Evolutionary conservation across 1,140 invertebrate genomes (phyloP), one percentile per base, ranked within the genome.

Genomic region (Andricus grossulariae): DNA sequence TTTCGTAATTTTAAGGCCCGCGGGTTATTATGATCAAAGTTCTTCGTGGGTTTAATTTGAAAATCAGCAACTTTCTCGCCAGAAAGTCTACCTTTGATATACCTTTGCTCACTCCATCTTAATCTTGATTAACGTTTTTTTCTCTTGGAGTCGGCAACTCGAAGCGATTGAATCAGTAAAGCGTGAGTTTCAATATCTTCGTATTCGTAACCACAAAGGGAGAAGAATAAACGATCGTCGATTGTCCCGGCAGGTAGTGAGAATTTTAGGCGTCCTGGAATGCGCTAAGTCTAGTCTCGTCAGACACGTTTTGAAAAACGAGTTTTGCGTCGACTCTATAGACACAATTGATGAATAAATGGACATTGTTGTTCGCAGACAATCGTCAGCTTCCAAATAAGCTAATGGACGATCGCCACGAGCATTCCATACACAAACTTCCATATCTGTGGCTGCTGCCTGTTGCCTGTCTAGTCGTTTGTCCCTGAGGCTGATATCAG

Each of bases 111-210:
- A n/a, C 18, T n/a, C n/a, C n/a, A 6, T 16, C 21, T 66, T n/a
- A 16, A 32, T 25, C 57, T 60, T 13, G 57, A 32, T 60, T 25
- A 60, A 21, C 10, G 15, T 25, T 12, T 16, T 66, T 66, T 39
- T n/a, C 60, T 16, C 57, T 39, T 1, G 32, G 39, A n/a, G 12
- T 16, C 32, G 25, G 39, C 39, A 66, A 66, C 39, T 66, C 60
- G 32, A 39, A 66, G 60, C 21, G 25, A 66, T 66, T n/a, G 60
- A 66, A 66, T 66, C 60, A 66, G 32, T 66, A 21, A 66, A 39
- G 60, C 60, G 39, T 66, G 60, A 66, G 60, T 39, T 66, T 10
- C 13, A 66, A 66, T 39, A 66, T 16, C 39, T 15, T 7, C 4
- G 32, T n/a, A 66, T 66, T 66, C 39, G 60, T 39, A 66, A 39